These are phyloP conservation scores for Dysidea cf. avara DNA, from an alignment of 37 sponge, comb jelly and placozoan genomes.

Conservation along the genomic window DNA sequence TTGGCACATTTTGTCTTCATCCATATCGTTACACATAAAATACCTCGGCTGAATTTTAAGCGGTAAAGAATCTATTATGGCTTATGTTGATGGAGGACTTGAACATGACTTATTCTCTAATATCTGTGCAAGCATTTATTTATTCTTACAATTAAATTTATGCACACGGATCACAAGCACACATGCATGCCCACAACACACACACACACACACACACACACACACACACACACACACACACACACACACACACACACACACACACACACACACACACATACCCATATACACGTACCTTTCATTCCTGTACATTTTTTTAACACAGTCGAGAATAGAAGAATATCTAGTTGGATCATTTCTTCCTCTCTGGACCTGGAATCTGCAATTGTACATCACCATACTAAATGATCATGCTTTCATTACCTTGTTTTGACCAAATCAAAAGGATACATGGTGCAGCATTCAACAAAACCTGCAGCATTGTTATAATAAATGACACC, in stretches of 20 bases:
- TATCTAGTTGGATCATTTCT: constrained; percentile 34
- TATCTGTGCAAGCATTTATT: background rate
- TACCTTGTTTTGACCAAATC: constrained; percentile 50
- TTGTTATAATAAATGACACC: no score
- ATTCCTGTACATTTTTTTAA: constrained; percentile 30
- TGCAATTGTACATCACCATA: background rate
- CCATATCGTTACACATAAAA: no score
- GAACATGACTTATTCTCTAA: background rate
- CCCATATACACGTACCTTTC: constrained; percentile 33
- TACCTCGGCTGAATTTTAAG: no score
- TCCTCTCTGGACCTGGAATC: constrained; percentile 37
- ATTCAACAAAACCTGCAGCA: constrained; percentile 37
- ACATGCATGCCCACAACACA: no score
- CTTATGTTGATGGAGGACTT: no score
- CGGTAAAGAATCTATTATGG: no score
- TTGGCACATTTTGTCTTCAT: no score
- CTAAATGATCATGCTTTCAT: no score
- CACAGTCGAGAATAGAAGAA: constrained; percentile 32
- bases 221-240: constrained; percentile 2
- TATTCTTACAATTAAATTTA: background rate
- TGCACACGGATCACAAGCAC: background rate
- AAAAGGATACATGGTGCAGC: constrained; percentile 40
- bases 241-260: constrained; percentile 8
- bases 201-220: background rate
- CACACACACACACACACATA: background rate